Percentiles rank a stretch among this genome's conserved stretches.
Evolutionary conservation across 1,140 invertebrate genomes (phyloP).

Genomic region (Panagrolaimus sp.): DNA sequence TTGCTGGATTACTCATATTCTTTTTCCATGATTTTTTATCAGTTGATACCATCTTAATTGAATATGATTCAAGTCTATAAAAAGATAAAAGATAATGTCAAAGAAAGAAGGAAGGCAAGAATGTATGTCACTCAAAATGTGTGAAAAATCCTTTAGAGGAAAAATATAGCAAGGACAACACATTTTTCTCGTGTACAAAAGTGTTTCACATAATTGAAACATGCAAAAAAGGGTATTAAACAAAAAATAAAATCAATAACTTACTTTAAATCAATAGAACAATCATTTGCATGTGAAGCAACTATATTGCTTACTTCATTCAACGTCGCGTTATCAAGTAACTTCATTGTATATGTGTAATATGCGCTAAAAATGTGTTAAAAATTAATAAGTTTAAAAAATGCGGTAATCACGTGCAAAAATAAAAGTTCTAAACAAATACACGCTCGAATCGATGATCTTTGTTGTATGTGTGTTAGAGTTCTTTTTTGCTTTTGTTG

Average conservation of each 20-base stretch:
- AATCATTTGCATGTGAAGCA: slow-evolving; percentile 37
- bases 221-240: not conserved
- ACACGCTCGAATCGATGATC: too few relatives aligned
- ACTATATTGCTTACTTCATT: slow-evolving; percentile 40
- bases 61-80: slow-evolving; percentile 54
- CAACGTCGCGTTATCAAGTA: slow-evolving; percentile 48
- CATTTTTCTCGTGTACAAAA: not conserved
- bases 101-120: not conserved
- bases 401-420: too few relatives aligned
- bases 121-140: not conserved
- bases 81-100: not conserved
- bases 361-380: too few relatives aligned
- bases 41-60: slow-evolving; percentile 54
- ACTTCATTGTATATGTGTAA: slow-evolving; percentile 38
- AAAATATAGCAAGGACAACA: not conserved
- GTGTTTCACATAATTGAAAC: not conserved
- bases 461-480: too few relatives aligned
- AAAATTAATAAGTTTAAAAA: too few relatives aligned
- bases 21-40: slow-evolving; percentile 56
- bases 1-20: slow-evolving; percentile 22
- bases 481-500: too few relatives aligned
- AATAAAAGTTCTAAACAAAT: too few relatives aligned
- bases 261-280: slow-evolving; percentile 47
- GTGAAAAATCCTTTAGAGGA: slow-evolving; percentile 18
- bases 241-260: slow-evolving; percentile 24